Evolutionary conservation across 2,888 invertebrate species (phyloP).

Genomic region (Tenthredo notha): DNA sequence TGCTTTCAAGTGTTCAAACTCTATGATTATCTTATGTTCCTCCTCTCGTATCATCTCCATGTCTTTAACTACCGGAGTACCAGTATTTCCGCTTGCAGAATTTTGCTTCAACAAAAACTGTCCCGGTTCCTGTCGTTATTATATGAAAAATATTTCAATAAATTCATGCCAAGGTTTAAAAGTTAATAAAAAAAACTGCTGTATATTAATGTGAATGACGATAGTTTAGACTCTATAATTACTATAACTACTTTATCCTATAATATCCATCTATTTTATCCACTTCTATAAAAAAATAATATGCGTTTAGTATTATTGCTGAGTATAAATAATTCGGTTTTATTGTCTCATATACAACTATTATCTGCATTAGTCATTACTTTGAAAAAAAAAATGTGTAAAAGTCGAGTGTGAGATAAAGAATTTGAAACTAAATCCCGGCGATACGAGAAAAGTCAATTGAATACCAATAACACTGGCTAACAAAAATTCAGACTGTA

Average conservation of each 20-base stretch:
- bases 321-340: not conserved
- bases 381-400: not conserved
- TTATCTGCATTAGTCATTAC: not conserved
- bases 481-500: not conserved
- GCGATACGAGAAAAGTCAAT: not conserved
- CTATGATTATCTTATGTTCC: conserved; percentile 56
- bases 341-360: not conserved
- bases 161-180: conserved; percentile 53
- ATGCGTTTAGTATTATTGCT: not conserved
- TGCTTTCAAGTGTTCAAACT: conserved; percentile 59
- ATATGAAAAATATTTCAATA: conserved; percentile 52
- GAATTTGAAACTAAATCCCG: not conserved
- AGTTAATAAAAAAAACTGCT: conserved; percentile 54
- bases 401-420: not conserved
- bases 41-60: conserved; percentile 49
- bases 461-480: not conserved
- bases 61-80: conserved; percentile 42
- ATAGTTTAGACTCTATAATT: conserved; percentile 13
- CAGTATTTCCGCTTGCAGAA: conserved; percentile 55
- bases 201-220: conserved; percentile 54
- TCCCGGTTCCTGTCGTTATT: conserved; percentile 41
- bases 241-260: not conserved
- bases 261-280: not conserved
- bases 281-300: not conserved
- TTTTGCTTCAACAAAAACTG: conserved; percentile 61